Evolutionary conservation across 2,113 vertebrate species (phyloP).

Genomic region (Sebastes schlegelii): DNA sequence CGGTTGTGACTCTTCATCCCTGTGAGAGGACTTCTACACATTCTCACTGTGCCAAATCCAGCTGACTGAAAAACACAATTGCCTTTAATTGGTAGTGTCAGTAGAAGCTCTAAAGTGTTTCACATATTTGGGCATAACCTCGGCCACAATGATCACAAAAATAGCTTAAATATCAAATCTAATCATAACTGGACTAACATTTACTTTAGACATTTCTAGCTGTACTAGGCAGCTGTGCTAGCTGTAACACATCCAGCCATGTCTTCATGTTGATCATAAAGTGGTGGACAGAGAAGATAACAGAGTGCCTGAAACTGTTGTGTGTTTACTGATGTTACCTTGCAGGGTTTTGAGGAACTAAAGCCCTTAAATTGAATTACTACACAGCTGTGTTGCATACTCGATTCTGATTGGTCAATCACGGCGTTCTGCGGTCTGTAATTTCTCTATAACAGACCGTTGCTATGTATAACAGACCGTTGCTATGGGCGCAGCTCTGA

Average conservation of each 20-base stretch:
- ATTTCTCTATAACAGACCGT: too few relatives aligned
- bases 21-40: not conserved
- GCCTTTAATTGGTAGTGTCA: not conserved
- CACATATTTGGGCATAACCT: not conserved
- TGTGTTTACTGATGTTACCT: not conserved
- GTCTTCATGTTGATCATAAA: not conserved
- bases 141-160: not conserved
- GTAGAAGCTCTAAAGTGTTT: not conserved
- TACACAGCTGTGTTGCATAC: too few relatives aligned
- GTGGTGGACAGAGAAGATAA: not conserved
- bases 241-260: not conserved
- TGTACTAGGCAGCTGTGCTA: not conserved
- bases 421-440: too few relatives aligned
- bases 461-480: too few relatives aligned
- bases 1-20: not conserved
- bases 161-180: not conserved
- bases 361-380: not conserved
- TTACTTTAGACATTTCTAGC: not conserved
- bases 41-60: not conserved
- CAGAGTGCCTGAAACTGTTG: not conserved
- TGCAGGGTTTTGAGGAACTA: not conserved
- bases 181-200: not conserved
- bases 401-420: too few relatives aligned
- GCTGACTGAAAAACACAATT: not conserved
- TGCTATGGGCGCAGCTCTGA: too few relatives aligned